Evolutionary conservation across 2,113 vertebrate species (phyloP), one percentile per base, ranked within the genome.

Genomic region (Manacus vitellinus): DNA sequence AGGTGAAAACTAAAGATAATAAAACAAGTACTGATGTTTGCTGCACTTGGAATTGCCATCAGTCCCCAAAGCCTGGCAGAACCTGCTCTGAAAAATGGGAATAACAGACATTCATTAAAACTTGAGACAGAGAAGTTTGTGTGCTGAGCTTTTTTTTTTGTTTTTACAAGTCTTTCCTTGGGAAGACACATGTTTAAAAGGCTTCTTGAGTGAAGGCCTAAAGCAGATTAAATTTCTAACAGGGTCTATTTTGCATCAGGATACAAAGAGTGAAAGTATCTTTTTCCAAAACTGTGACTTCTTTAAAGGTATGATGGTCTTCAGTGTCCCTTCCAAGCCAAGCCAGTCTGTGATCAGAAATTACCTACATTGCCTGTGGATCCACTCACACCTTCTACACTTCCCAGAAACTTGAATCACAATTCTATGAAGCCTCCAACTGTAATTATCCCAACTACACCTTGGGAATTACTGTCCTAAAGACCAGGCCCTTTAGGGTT

Each of bases 401-500:
- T 49, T 49, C 47, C 47, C 47, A 24, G 72, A 33, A 83, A 39
- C 47, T 62, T 27, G 37, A 74, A 25, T 21, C 59, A 8, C 9
- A 56, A 81, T 70, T 55, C 58, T 12, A 8, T 22, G 51, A 77
- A 94, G 11, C 31, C 35, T 80, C 70, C 27, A 33, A 12, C 80
- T 46, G 19, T 19, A 59, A 74, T 89, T 47, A 68, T 10, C 54
- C 39, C 54, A 68, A 78, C n/a, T 70, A 46, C 30, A 39, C 49
- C 23, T 85, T 43, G 47, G 43, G 73, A 88, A 91, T 89, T 54
- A 23, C 41, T 58, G 46, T 16, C 31, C 55, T 63, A 61, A 77
- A 71, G 55, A 31, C 49, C 39, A 27, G 78, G 80, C 81, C 88
- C 95, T 92, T 83, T 77, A 63, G 92, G 94, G 90, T 37, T 73